Evolutionary conservation across 92 coral and sea anemone genomes (phyloP), one percentile per base, ranked within the genome.

Genomic region (Heliopora coerulea): DNA sequence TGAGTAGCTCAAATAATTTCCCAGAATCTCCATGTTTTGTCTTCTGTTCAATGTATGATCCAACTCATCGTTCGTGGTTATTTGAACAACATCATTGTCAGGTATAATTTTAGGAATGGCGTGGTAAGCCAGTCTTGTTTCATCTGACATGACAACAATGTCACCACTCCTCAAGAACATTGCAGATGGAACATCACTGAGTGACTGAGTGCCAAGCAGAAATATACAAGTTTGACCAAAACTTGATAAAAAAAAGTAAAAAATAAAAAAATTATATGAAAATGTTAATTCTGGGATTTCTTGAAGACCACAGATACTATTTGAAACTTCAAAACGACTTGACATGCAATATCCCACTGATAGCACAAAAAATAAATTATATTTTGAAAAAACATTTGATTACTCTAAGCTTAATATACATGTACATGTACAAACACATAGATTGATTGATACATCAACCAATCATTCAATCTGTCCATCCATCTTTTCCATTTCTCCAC

Each of bases 161-260:
- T 88, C 89, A 1, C 92, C 92, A 82, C 87, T 84, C 77, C 85
- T 88, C 73, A 88, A 57, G 79, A 77, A 85, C 92, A 88, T 82
- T 0, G 92, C 85, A 33, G 75, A 60, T 21, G 92, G 87, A n/a
- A 62, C 64, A 19, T 73, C 79, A 64, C 82, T 85, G 23, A 84
- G 75, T 57, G 78, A 83, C 72, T 85, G 59, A 20, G 89, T 87
- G 59, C 92, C 92, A 74, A 88, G 89, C 34, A 88, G 89, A 56
- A 88, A 88, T 74, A 88, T 88, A 11, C 86, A 88, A 73, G 92
- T 50, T 78, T 88, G 92, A 49, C 92, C 92, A 75, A 88, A 86
- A 75, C 92, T 88, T 78, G 42, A 50, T 20, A 74, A 6, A 69
- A 39, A 20, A 39, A 54, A 31, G 54, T 13, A 50, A 49, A 52